These are phyloP conservation scores for Globodera rostochiensis DNA, from an alignment of 1,140 invertebrate genomes.

Conservation along the genomic window DNA sequence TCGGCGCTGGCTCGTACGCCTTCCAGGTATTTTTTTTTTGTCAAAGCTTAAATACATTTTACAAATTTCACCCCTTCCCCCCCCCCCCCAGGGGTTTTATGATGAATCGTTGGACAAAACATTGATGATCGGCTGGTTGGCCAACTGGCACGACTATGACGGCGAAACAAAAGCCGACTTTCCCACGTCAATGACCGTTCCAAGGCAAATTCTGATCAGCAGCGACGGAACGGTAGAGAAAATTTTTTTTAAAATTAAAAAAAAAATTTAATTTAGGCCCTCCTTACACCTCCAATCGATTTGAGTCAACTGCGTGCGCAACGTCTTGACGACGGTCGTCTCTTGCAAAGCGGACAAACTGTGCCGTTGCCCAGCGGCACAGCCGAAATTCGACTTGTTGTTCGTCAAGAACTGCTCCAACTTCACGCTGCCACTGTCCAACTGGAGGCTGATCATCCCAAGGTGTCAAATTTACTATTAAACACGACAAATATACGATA, in stretches of 20 bases:
- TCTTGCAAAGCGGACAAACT: constrained; percentile 11
- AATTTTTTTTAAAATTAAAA: background rate
- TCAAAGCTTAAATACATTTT: no score
- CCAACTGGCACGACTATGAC: constrained; percentile 26
- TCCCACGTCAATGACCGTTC: constrained; percentile 26
- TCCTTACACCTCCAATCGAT: constrained; percentile 26
- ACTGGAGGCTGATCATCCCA: background rate
- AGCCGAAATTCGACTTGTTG: constrained; percentile 24
- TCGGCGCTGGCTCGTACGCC: constrained; percentile 31
- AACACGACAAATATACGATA: background rate
- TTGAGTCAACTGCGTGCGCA: background rate
- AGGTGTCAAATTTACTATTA: background rate
- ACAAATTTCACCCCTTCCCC: no score
- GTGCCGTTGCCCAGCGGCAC: constrained; percentile 28
- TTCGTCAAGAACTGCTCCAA: background rate
- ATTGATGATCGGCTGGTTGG: constrained; percentile 30
- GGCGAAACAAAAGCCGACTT: constrained; percentile 25
- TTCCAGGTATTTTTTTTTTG: constrained; percentile 19
- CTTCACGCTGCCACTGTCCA: constrained; percentile 1
- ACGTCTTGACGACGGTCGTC: constrained; percentile 3
- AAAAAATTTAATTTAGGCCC: background rate
- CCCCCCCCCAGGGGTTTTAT: constrained; percentile 6
- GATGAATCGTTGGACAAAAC: constrained; percentile 3
- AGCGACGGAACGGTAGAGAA: constrained; percentile 18
- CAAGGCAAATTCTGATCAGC: constrained; percentile 16